Evolutionary conservation across 2,797 vertebrate genomes (phyloP), one percentile per base, ranked within the genome.

Genomic region (Centropyge bicolor): DNA sequence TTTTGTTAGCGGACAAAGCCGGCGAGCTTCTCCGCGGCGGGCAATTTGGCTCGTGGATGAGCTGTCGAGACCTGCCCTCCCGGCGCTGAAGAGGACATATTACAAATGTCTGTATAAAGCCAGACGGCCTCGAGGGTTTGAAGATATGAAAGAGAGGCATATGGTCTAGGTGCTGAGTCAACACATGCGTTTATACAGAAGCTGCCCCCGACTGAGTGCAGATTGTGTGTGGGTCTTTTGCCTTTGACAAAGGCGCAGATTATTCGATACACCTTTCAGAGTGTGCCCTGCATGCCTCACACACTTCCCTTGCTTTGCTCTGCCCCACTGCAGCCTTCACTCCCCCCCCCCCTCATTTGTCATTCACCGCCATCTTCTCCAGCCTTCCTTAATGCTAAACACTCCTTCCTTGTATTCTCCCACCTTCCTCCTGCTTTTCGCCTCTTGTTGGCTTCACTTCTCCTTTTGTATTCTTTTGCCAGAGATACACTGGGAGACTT

Each of bases 81-180:
- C 20, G 11, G 1, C 45, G 22, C 12, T 20, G 22, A 69, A 56
- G n/a, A 48, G 14, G 36, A 56, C 52, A 45, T 46, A 22, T 68
- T 64, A 70, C 41, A 67, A 43, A 45, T 70, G 63, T 59, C 38
- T 80, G 60, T 27, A 8, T 20, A 20, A 45, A 54, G 8, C 22
- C 55, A 67, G 66, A 62, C 55, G n/a, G 43, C 40, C 46, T 78
- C 20, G 38, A 38, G 20, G 51, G 24, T 31, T 46, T 48, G 10
- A 55, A 20, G 46, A 49, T 63, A 46, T 48, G 12, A 69, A 51
- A 41, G 5, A 31, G 68, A 71, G n/a, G 8, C 61, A 51, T 38
- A 43, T 36, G 14, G 68, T 66, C 17, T 16, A 17, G 56, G 61
- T 71, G 45, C 61, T 67, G 49, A 70, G 35, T 73, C 60, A 80